Base-by-base conservation (phyloP, 2,113 vertebrate species). In the Poeciliopsis prolifica region DNA sequence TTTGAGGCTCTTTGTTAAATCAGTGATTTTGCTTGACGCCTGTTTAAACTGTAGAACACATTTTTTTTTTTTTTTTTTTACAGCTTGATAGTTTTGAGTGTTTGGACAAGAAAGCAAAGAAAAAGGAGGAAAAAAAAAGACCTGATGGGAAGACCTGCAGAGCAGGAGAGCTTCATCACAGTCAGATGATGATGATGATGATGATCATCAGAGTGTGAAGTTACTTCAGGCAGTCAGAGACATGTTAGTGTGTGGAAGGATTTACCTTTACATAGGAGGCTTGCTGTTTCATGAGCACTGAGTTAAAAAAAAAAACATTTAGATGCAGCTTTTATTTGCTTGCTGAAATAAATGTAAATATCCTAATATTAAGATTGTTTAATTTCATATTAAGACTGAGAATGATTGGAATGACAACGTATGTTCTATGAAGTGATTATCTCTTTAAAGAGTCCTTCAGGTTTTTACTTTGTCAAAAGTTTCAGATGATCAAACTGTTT, bases 101-200 rank as follows among this genome's bases (percentile, higher is more conserved):
- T 48, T 68, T 80, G 65, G 60, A 63, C 37, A 73, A 8, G 0
- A 61, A 62, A 62, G 19, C 44, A 58, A 70, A 54, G 31, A 51
- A 79, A 77, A 37, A 37, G 10, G 35, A 37, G 35, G 7, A 9
- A 9, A 37, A 37, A 0, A 35, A 35, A 37, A 37, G 35, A 37
- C 35, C 35, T 37, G 35, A 37, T 37, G 35, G 35, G 35, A 37
- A 81, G 68, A 84, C 61, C 84, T 78, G 68, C 81, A 79, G 83
- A 86, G 66, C 35, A 61, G 77, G 71, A 84, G 68, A 80, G 80
- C 81, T 82, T 88, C 84, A 89, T 85, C 82, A 81, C 72, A 86
- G 84, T 65, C 68, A 84, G 87, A 89, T 78, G 76, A 61, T 71
- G 78, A 65, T 82, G 78, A 65, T 82, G 81, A 37, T 37, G 35